phyloP scores from a whole-genome alignment of 2,888 invertebrate species.

The Miltochrista miniata region DNA sequence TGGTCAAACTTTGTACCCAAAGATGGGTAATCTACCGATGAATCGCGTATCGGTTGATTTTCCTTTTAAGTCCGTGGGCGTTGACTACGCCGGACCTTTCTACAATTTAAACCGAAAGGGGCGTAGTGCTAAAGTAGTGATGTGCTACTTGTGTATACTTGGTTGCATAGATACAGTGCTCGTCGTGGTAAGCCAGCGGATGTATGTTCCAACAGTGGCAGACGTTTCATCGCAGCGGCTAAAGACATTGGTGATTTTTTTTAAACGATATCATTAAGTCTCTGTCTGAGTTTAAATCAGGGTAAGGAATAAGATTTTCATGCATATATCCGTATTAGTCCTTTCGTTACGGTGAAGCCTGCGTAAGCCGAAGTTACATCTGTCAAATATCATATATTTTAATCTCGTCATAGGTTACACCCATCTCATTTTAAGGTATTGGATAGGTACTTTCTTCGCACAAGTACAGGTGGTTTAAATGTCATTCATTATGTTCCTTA shows the following conservation, averaged over 20 bases:
- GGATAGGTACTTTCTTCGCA: background rate
- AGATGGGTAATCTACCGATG: slow-evolving; percentile 36
- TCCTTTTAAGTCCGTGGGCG: slow-evolving; percentile 20
- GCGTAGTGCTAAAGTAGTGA: slow-evolving; percentile 17
- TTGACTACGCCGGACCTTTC: slow-evolving; percentile 12
- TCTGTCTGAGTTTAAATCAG: background rate
- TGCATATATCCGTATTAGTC: background rate
- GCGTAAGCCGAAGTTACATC: background rate
- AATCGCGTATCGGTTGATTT: slow-evolving; percentile 15
- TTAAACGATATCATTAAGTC: background rate
- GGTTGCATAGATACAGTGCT: slow-evolving; percentile 32
- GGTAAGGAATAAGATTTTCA: background rate
- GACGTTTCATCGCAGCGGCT: slow-evolving; percentile 17
- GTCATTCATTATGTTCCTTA: background rate
- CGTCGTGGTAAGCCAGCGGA: slow-evolving; percentile 38
- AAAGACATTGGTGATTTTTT: background rate
- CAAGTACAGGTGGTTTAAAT: background rate
- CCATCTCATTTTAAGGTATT: background rate
- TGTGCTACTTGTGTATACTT: slow-evolving; percentile 32
- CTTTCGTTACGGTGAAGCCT: background rate
- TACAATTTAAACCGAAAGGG: slow-evolving; percentile 15
- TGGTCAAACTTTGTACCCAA: too few species aligned
- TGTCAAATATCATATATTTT: background rate
- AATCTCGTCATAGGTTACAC: background rate
- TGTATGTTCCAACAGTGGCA: slow-evolving; percentile 15